Percentiles rank a stretch among this genome's conserved stretches.
Conservation (phyloP, 2,797 vertebrate species). For the Notolabrus celidotus region DNA sequence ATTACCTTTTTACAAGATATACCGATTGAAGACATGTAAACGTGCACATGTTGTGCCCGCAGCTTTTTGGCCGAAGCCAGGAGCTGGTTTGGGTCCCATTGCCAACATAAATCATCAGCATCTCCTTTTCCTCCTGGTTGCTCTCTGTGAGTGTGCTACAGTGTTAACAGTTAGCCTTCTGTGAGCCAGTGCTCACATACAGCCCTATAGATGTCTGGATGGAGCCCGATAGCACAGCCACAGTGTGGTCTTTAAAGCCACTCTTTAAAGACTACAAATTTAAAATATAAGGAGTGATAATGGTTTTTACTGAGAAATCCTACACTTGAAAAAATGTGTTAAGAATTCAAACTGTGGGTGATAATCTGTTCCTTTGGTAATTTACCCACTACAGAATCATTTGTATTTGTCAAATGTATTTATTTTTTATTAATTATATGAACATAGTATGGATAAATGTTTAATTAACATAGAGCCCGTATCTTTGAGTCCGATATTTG, state of each 20-base stretch:
- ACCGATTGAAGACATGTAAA: constrained; percentile 72
- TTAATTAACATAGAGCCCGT: constrained; percentile 75
- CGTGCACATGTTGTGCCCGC: constrained; percentile 67
- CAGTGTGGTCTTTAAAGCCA: too few species aligned
- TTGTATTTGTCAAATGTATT: constrained; percentile 87
- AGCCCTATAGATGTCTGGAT: constrained; percentile 56
- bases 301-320: constrained; percentile 75
- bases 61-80: constrained; percentile 70
- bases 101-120: constrained; percentile 87
- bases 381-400: constrained; percentile 77
- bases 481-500: constrained; percentile 73
- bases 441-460: constrained; percentile 78
- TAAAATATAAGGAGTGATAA: constrained; percentile 62
- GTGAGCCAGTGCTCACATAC: constrained; percentile 50
- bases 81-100: constrained; percentile 75
- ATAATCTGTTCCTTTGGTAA: constrained; percentile 67
- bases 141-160: constrained; percentile 63
- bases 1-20: constrained; percentile 83
- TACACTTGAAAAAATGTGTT: constrained; percentile 71
- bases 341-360: constrained; percentile 65
- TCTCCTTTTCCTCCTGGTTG: constrained; percentile 69
- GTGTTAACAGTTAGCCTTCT: constrained; percentile 61
- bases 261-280: constrained; percentile 61
- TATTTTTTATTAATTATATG: constrained; percentile 87
- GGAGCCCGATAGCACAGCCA: constrained; percentile 57